Conservation (phyloP, 2,888 invertebrate species). For the Dolomedes plantarius region DNA sequence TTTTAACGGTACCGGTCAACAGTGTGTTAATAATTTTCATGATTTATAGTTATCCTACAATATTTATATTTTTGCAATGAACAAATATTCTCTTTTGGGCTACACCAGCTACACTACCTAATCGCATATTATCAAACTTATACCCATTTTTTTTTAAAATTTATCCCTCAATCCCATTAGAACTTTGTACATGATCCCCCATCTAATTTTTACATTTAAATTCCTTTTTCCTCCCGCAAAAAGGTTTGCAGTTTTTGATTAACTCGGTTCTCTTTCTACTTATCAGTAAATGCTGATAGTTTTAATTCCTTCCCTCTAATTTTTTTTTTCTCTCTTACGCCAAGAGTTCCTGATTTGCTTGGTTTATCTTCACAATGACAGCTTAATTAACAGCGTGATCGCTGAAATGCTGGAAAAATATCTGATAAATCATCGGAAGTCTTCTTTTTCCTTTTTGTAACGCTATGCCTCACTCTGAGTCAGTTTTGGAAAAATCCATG, state of each 20-base stretch:
- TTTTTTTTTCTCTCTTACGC: background rate
- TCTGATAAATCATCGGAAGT: constrained; percentile 47
- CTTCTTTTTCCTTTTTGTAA: background rate
- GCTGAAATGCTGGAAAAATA: constrained; percentile 18
- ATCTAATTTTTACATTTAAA: background rate
- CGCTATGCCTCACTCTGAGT: background rate
- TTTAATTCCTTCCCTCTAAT: constrained; percentile 43
- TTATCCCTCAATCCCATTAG: background rate
- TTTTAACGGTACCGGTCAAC: no score
- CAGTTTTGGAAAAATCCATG: constrained; percentile 41
- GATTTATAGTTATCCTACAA: no score
- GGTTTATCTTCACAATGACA: constrained; percentile 65
- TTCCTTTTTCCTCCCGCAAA: background rate
- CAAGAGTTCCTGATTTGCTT: background rate
- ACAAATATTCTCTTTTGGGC: no score
- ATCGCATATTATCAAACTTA: no score
- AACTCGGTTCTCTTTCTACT: constrained; percentile 43
- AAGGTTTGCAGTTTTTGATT: constrained; percentile 45
- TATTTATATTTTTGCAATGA: no score
- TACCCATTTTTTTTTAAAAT: no score
- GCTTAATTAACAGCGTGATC: constrained; percentile 68
- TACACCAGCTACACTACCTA: no score
- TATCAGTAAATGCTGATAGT: constrained; percentile 56
- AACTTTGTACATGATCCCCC: background rate
- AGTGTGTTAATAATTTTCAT: no score